Percentiles rank a stretch among this genome's conserved stretches.
Evolutionary conservation across 1,140 invertebrate species (phyloP).

Genomic region (Drosophila micromelanica): DNA sequence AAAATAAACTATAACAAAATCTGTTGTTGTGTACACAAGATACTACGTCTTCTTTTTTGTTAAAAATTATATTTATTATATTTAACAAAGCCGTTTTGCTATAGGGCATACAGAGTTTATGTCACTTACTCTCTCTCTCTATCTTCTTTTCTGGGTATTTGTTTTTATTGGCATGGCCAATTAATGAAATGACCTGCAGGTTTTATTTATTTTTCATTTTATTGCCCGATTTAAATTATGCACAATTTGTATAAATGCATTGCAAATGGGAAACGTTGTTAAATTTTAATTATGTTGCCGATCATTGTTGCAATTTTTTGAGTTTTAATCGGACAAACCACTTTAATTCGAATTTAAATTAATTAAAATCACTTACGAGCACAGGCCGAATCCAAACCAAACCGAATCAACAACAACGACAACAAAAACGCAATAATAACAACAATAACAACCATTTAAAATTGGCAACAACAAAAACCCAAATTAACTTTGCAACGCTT

Average conservation of each 20-base stretch:
- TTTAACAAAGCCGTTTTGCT: background rate
- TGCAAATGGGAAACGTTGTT: conserved; percentile 36
- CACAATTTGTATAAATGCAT: conserved; percentile 43
- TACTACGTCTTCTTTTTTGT: too few relatives aligned
- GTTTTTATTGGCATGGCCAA: conserved; percentile 32
- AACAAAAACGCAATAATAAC: conserved; percentile 27
- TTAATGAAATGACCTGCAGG: conserved; percentile 46
- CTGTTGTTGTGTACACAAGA: too few relatives aligned
- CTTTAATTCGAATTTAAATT: conserved; percentile 82
- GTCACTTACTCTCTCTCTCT: background rate
- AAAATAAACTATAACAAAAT: background rate
- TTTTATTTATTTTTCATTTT: conserved; percentile 38
- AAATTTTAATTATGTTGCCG: conserved; percentile 68
- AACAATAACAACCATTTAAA: conserved; percentile 55
- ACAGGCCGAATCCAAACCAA: conserved; percentile 37
- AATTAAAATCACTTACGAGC: conserved; percentile 79
- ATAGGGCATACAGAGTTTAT: background rate
- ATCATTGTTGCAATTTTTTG: conserved; percentile 65
- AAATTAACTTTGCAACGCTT: conserved; percentile 77
- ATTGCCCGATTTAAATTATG: conserved; percentile 38
- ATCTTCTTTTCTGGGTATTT: conserved; percentile 17
- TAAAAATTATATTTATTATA: too few relatives aligned
- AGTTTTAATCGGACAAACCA: conserved; percentile 74
- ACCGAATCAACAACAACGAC: conserved; percentile 34
- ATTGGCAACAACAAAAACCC: conserved; percentile 63